A percentile compares a stretch with the other conserved stretches of the same genome.
Conservation (phyloP, 2,113 vertebrate genomes). For the Corythaixoides concolor region DNA sequence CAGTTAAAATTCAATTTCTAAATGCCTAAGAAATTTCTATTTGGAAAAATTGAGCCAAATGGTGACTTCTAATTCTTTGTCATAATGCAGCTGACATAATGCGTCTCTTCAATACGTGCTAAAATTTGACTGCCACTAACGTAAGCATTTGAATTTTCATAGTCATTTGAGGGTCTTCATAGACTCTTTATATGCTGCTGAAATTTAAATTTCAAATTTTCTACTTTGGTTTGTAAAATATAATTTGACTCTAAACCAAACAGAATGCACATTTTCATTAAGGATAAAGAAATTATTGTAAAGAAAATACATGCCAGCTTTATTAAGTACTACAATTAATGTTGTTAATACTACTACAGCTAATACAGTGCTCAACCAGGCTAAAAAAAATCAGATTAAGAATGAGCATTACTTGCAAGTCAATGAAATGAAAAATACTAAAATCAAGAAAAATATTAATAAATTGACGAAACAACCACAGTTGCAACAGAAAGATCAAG, state of each 20-base stretch:
- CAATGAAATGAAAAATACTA: neutral
- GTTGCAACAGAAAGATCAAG: neutral
- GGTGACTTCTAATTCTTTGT: neutral
- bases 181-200: neutral
- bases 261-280: neutral
- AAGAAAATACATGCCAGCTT: neutral
- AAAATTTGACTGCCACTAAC: neutral
- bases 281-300: neutral
- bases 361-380: neutral
- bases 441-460: neutral
- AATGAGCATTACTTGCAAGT: neutral
- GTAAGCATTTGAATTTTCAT: neutral
- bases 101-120: neutral
- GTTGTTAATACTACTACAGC: neutral
- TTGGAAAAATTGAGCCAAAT: neutral
- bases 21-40: neutral
- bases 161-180: neutral
- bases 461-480: neutral
- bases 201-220: slow-evolving; percentile 17
- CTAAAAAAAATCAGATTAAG: neutral
- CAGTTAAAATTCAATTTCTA: neutral
- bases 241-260: neutral
- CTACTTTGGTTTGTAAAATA: neutral
- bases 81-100: neutral
- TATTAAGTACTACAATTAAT: neutral